Evolutionary conservation across 2,113 vertebrate genomes (phyloP).

Genomic region (Aldabrachelys gigantea): DNA sequence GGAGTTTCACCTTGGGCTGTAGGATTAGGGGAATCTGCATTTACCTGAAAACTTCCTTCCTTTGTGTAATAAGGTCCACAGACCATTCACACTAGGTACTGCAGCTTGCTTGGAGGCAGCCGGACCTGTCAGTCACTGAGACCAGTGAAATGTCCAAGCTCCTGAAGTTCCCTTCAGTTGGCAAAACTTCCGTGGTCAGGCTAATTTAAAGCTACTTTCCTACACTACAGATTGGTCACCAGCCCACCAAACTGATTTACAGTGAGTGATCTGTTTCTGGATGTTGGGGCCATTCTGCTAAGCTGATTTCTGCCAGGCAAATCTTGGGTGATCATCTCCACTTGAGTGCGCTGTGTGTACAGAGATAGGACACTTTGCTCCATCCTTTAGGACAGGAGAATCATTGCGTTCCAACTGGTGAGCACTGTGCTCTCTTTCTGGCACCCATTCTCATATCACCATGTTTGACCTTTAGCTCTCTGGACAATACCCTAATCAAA

Average conservation of each 20-base stretch:
- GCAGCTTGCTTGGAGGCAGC: too few species aligned
- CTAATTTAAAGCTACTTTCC: neutral
- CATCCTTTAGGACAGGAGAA: neutral
- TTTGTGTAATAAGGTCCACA: neutral
- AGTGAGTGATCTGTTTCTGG: neutral
- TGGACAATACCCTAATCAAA: neutral
- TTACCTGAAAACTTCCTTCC: neutral
- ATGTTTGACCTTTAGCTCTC: neutral
- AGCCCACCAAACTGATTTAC: neutral
- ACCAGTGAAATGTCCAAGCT: neutral
- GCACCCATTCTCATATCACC: neutral
- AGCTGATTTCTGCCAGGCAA: neutral
- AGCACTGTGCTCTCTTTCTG: neutral
- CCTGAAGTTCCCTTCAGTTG: too few species aligned
- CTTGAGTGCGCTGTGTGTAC: neutral
- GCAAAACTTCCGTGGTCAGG: neutral
- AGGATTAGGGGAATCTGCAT: neutral
- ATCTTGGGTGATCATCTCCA: neutral
- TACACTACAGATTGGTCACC: neutral
- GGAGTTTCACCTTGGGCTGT: neutral
- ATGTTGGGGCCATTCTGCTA: neutral
- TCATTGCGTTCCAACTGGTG: neutral
- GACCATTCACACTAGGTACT: neutral
- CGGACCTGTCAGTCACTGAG: neutral
- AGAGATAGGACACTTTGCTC: neutral